Conservation (phyloP, 2,113 vertebrate genomes). For the Phasianus colchicus region DNA sequence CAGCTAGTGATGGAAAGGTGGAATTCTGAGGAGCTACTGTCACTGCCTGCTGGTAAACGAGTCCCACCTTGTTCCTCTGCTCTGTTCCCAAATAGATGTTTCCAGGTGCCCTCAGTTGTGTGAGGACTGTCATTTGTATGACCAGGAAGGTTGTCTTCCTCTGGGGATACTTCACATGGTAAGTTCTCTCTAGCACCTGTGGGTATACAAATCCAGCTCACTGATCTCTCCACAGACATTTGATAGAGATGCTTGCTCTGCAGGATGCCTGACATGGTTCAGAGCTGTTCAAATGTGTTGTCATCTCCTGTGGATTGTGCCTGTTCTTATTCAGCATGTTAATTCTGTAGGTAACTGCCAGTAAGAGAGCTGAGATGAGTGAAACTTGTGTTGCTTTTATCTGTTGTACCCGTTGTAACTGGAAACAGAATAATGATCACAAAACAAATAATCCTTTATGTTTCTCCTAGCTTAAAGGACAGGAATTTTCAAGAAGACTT, state of each 20-base stretch:
- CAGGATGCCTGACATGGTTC: neutral
- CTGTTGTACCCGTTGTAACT: neutral
- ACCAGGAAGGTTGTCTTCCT: neutral
- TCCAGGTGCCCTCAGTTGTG: neutral
- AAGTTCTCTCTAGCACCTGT: neutral
- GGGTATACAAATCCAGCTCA: neutral
- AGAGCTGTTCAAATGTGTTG: neutral
- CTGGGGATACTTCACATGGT: neutral
- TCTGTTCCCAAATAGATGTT: neutral
- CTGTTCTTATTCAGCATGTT: neutral
- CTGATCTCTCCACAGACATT: neutral
- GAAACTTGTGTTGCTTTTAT: neutral
- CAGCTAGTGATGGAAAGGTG: neutral
- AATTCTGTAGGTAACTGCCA: neutral
- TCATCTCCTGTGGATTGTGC: neutral
- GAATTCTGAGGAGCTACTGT: neutral
- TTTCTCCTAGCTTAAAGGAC: neutral
- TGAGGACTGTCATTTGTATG: fast-evolving
- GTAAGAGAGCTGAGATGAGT: neutral
- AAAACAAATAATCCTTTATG: neutral
- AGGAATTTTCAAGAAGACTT: neutral
- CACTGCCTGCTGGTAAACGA: neutral
- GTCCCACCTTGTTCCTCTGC: neutral
- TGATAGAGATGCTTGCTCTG: neutral
- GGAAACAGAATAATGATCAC: neutral